Percentiles rank a stretch among this genome's conserved stretches.
Conservation (phyloP, 35 echinoderm and acorn worm species). For the Patiria miniata region DNA sequence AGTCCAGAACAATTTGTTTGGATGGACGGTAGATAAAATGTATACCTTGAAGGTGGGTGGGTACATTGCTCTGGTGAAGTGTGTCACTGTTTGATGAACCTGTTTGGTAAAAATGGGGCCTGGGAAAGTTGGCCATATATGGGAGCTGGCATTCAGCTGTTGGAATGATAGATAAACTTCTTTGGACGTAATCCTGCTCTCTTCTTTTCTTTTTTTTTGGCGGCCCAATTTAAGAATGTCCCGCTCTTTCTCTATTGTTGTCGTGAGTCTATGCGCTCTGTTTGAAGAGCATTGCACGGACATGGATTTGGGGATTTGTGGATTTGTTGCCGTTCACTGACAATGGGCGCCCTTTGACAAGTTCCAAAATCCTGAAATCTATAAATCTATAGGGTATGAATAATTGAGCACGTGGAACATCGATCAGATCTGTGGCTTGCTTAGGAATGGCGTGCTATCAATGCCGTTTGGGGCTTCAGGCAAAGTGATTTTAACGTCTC, state of each 20-base stretch:
- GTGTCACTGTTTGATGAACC: not conserved
- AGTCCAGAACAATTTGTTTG: not conserved
- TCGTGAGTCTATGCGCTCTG: not conserved
- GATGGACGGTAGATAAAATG: not conserved
- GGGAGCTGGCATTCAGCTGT: not conserved
- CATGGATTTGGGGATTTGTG: conserved; percentile 21
- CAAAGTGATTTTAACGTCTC: too few species aligned
- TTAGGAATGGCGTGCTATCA: not conserved
- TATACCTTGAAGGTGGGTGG: not conserved
- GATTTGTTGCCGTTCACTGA: not conserved
- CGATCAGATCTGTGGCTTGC: not conserved
- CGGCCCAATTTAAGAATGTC: not conserved
- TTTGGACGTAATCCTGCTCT: not conserved
- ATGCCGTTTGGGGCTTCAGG: too few species aligned
- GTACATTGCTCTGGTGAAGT: not conserved
- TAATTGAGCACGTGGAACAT: conserved; percentile 20
- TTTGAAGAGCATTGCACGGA: conserved; percentile 10
- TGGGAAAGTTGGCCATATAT: not conserved
- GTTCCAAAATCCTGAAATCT: conserved; percentile 28
- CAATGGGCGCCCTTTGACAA: not conserved
- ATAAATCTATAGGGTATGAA: conserved; percentile 26
- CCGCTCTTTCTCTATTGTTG: not conserved
- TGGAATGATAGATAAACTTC: not conserved
- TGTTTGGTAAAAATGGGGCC: not conserved
- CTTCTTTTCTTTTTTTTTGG: too few species aligned